Evolutionary conservation across 2,888 invertebrate species (phyloP).

Genomic region (Alloscopus bannaensis): DNA sequence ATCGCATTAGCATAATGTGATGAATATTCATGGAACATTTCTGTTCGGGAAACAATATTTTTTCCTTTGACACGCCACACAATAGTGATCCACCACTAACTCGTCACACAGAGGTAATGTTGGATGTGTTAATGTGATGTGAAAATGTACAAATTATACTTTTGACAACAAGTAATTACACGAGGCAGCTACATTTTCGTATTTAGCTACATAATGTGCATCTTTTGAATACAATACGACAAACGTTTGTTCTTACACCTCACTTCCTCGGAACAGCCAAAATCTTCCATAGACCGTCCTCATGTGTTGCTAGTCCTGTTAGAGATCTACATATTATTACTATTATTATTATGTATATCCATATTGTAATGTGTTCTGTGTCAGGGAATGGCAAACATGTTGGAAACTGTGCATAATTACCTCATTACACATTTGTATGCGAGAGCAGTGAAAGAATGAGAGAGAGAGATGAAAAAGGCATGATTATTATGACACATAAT

Average conservation of each 20-base stretch:
- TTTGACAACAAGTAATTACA: slow-evolving; percentile 26
- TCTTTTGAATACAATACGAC: too few relatives aligned
- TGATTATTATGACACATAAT: slow-evolving; percentile 24
- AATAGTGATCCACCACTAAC: neutral
- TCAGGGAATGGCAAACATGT: slow-evolving; percentile 6
- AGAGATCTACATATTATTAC: too few relatives aligned
- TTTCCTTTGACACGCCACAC: neutral
- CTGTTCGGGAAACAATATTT: slow-evolving; percentile 7
- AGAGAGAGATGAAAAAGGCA: neutral
- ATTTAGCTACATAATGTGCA: too few relatives aligned
- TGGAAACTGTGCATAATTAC: slow-evolving; percentile 37
- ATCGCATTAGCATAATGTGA: neutral
- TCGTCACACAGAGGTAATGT: neutral
- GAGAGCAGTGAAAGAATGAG: slow-evolving; percentile 13
- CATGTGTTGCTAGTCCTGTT: too few relatives aligned
- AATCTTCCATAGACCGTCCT: too few relatives aligned
- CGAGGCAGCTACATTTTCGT: too few relatives aligned
- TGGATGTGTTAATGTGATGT: neutral
- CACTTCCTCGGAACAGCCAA: too few relatives aligned
- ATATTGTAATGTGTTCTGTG: too few relatives aligned
- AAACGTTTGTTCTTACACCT: slow-evolving; percentile 16
- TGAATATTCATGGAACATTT: slow-evolving; percentile 25
- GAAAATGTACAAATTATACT: slow-evolving; percentile 25
- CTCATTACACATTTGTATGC: slow-evolving; percentile 50
- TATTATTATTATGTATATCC: too few relatives aligned